Evolutionary conservation across 1,140 invertebrate genomes (phyloP), one percentile per base, ranked within the genome.

Genomic region (Anoplolepis gracilipes): DNA sequence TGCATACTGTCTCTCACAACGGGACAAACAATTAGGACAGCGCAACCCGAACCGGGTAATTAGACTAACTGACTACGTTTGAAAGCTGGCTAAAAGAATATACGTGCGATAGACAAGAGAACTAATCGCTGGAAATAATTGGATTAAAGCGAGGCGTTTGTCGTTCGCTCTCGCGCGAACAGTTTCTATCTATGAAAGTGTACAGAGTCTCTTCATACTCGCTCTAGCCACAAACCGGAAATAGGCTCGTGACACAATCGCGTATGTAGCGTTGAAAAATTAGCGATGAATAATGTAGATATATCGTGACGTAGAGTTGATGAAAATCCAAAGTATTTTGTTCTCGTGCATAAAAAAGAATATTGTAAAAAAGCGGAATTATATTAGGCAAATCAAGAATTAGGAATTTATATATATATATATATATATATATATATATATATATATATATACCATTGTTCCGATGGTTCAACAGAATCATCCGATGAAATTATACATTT

Each of bases 121-220:
- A 82, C 84, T 90, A 90, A 90, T 90, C 82, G 86, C 61, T 36
- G 72, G 65, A 88, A 85, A 90, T 90, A 90, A 90, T 90, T 85
- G 76, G 89, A 90, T 90, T 90, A 90, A 85, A 87, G 84, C 87
- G 85, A 87, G 69, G 65, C 82, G 67, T n/a, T n/a, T n/a, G n/a
- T 89, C 82, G 70, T 76, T 59, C 65, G 67, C 62, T 70, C 67
- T 67, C 33, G n/a, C n/a, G n/a, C n/a, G 30, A 16, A 5, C 55
- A 36, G 53, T 25, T 42, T 57, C 70, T 25, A 61, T 75, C 30
- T 67, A 16, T 30, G 77, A 79, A 46, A 36, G 46, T 13, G 46
- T 57, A 55, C 53, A 13, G 33, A 16, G 33, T 64, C 25, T 42
- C 10, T 4, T 10, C 3, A 33, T 16, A 25, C 16, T 69, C n/a